Conservation (phyloP, 2,797 vertebrate species). For the Tarsius wallacei region DNA sequence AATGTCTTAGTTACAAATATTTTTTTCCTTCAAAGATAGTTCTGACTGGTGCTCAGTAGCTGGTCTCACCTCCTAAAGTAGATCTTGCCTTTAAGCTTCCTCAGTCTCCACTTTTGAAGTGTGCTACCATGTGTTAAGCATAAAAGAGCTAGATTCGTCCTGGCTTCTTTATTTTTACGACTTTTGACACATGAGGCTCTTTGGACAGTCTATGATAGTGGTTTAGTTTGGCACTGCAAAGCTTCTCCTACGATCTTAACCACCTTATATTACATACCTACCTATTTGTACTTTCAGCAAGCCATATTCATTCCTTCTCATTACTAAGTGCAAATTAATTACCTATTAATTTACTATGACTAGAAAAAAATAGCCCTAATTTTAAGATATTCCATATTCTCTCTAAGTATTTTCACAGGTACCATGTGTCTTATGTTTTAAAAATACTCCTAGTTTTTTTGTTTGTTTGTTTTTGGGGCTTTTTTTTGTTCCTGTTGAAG, state of each 20-base stretch:
- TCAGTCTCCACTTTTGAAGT: not conserved
- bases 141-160: not conserved
- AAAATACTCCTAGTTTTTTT: slow-evolving; percentile 21
- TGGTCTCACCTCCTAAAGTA: not conserved
- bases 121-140: not conserved
- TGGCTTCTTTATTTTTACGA: not conserved
- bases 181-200: not conserved
- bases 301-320: not conserved
- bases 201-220: not conserved
- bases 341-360: slow-evolving; percentile 3
- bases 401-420: not conserved
- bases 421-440: not conserved
- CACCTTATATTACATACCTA: too few relatives aligned
- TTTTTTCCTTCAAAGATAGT: slow-evolving; percentile 5
- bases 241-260: not conserved
- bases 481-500: not conserved
- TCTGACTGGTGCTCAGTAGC: not conserved
- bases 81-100: not conserved
- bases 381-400: not conserved
- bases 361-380: not conserved
- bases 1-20: not conserved
- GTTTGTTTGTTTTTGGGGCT: too few relatives aligned
- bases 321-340: not conserved
- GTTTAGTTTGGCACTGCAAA: not conserved
- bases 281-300: not conserved